phyloP scores from a whole-genome alignment of 2,797 vertebrate species.

The Myoxocephalus aenaeus region DNA sequence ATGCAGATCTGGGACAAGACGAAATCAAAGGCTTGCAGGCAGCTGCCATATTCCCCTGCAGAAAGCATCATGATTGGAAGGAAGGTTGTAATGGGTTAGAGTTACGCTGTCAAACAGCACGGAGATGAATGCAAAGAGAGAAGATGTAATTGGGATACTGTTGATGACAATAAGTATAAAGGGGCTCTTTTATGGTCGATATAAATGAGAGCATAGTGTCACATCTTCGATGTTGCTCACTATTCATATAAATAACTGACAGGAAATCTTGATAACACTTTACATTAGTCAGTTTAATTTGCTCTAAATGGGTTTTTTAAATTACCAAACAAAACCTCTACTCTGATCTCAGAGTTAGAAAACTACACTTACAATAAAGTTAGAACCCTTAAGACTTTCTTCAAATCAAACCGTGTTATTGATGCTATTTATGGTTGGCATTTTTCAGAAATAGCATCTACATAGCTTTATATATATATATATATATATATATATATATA shows the following conservation, averaged over 20 bases:
- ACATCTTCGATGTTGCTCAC: neutral
- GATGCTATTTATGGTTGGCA: neutral
- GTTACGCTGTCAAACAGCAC: constrained; percentile 66
- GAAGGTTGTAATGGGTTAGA: constrained; percentile 65
- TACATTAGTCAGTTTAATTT: constrained; percentile 8
- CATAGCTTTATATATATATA: neutral
- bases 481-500: too few species aligned
- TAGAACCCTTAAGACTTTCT: neutral
- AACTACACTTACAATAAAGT: constrained; percentile 9
- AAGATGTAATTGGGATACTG: constrained; percentile 52
- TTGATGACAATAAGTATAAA: constrained; percentile 61
- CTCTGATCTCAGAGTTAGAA: constrained; percentile 25
- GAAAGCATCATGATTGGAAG: constrained; percentile 61
- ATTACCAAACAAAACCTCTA: constrained; percentile 17
- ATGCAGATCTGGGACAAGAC: constrained; percentile 84
- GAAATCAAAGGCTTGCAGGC: constrained; percentile 85
- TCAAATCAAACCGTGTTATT: neutral
- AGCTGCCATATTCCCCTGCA: constrained; percentile 80
- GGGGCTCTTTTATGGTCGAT: constrained; percentile 25
- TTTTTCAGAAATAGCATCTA: neutral
- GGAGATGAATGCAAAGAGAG: constrained; percentile 49
- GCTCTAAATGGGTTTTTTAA: constrained; percentile 13
- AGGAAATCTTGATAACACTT: constrained; percentile 1
- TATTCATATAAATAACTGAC: constrained; percentile 21
- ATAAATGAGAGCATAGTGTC: constrained; percentile 12